A percentile compares a stretch with the other conserved stretches of the same genome.
phyloP scores from a whole-genome alignment of 2,888 invertebrate species.

The Ligdia adustata region DNA sequence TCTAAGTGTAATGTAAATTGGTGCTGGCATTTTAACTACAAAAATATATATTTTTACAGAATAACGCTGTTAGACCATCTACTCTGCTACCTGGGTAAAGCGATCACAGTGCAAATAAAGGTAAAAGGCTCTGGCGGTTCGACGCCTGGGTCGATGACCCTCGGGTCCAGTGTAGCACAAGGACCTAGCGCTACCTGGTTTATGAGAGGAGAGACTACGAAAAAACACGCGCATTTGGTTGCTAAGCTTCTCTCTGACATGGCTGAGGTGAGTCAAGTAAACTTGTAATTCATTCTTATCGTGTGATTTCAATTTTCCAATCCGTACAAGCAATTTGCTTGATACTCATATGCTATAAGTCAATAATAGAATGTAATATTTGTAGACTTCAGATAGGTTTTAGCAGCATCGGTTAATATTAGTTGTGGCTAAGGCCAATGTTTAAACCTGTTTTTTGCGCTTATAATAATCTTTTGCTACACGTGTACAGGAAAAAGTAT shows the following conservation, averaged over 20 bases:
- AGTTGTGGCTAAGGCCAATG: too few species aligned
- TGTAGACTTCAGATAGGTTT: too few species aligned
- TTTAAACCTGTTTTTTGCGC: too few species aligned
- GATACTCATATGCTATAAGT: too few species aligned
- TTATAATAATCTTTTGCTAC: neutral
- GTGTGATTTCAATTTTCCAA: too few species aligned
- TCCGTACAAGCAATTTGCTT: too few species aligned
- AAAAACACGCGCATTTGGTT: conserved; percentile 94
- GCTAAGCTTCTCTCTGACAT: conserved; percentile 95
- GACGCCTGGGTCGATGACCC: conserved; percentile 75
- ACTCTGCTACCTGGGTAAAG: conserved; percentile 95
- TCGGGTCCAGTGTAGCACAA: conserved; percentile 76
- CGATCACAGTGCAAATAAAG: conserved; percentile 95
- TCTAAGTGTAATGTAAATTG: too few species aligned
- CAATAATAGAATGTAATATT: too few species aligned
- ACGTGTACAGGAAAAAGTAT: conserved; percentile 89
- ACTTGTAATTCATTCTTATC: neutral
- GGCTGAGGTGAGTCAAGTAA: conserved; percentile 89
- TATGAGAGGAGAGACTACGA: conserved; percentile 92
- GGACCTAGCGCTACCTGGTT: conserved; percentile 88
- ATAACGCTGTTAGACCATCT: conserved; percentile 91
- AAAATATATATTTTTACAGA: neutral
- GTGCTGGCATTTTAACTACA: too few species aligned
- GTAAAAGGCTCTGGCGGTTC: conserved; percentile 69
- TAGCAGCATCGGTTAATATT: too few species aligned